Conservation (phyloP, 2,888 invertebrate genomes). For the Selenia dentaria region DNA sequence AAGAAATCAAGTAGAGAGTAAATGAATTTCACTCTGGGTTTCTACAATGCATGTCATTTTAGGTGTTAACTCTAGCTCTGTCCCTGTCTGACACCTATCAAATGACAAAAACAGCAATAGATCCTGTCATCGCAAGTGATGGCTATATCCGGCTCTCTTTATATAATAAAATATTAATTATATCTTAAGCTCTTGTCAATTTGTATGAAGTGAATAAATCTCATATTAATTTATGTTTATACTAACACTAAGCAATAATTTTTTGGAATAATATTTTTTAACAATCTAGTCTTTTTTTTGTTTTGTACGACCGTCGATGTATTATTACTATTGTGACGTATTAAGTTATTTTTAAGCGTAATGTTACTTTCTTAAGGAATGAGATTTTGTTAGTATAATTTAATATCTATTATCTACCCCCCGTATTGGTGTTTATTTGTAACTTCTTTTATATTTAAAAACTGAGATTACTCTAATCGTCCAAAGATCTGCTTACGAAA, state of each 20-base stretch:
- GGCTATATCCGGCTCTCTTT: no score
- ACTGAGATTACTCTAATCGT: conserved; percentile 29
- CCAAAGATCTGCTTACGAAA: conserved; percentile 35
- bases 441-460: conserved; percentile 6
- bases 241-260: conserved; percentile 47
- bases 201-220: conserved; percentile 34
- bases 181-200: neutral
- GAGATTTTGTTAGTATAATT: conserved; percentile 33
- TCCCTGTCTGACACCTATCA: no score
- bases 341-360: conserved; percentile 34
- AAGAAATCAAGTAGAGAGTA: no score
- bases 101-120: no score
- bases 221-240: conserved; percentile 42
- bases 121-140: no score
- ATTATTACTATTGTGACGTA: conserved; percentile 55
- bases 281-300: conserved; percentile 76
- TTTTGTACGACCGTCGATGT: conserved; percentile 62
- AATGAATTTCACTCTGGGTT: no score
- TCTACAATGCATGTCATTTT: no score
- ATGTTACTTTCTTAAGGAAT: conserved; percentile 33
- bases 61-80: no score
- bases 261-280: conserved; percentile 58
- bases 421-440: conserved; percentile 7
- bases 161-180: no score
- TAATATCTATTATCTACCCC: conserved; percentile 15